Evolutionary conservation across 1,140 invertebrate genomes (phyloP), one percentile per base, ranked within the genome.

Genomic region (Pseudoatta argentina): DNA sequence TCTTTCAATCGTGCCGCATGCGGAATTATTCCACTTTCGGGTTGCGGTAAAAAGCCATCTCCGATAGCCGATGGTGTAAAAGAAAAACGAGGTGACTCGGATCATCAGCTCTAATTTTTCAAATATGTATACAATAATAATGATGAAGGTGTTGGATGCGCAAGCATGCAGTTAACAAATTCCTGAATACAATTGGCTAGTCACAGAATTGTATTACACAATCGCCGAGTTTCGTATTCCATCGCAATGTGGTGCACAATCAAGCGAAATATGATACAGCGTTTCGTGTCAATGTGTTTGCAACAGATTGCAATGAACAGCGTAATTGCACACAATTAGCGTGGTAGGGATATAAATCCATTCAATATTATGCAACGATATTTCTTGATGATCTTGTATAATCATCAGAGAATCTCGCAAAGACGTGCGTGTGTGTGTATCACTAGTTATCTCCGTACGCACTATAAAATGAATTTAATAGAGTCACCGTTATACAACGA

Each of bases 11-110:
- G 30, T 27, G 67, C 39, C 63, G 63, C 63, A n/a, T 18, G 30
- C 21, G 53, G 67, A 82, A 61, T 85, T 53, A 85, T 64, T 75
- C 82, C 61, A 63, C 82, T 85, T 66, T 66, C 73, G 57, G 77
- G 59, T 77, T 44, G 63, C 73, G 72, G 59, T 85, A 76, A 75
- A 51, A 76, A 44, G 4, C 21, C 21, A 16, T 7, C 48, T 44
- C 61, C 39, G 59, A 64, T 51, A 18, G 4, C 21, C 30, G 53
- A 21, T 12, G 24, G 16, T 30, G 10, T 30, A 57, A 27, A 39
- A 18, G 66, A 72, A 81, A 59, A 71, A 55, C 48, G 16, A 27
- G 21, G 53, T 48, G 78, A 24, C 18, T 59, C 64, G 14, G 67
- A 82, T 72, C 53, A 3, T 14, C 67, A 12, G n/a, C 3, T 48